These are phyloP conservation scores for Imbricaverruca yamaguchii DNA, from an alignment of 2,888 invertebrate species.

Conservation along the genomic window DNA sequence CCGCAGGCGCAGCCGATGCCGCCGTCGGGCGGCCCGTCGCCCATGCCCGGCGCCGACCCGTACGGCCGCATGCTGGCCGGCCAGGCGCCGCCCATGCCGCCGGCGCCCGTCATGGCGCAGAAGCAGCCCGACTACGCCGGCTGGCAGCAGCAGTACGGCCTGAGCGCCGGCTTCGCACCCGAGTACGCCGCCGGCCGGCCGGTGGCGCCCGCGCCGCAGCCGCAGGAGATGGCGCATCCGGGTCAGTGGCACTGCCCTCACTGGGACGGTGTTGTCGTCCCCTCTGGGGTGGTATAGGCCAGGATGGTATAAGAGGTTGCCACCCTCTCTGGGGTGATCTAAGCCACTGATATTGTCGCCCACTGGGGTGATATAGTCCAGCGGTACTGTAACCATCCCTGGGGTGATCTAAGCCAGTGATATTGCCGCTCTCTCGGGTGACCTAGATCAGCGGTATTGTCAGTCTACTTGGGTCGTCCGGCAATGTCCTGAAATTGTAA, in stretches of 20 bases:
- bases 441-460: too few relatives aligned
- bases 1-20: conserved; percentile 14
- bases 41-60: conserved; percentile 12
- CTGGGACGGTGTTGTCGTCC: too few relatives aligned
- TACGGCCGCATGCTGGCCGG: conserved; percentile 2
- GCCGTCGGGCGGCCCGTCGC: conserved; percentile 7
- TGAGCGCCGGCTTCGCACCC: conserved; percentile 4
- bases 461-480: too few relatives aligned
- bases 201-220: not conserved
- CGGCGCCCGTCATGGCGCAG: conserved; percentile 10
- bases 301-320: too few relatives aligned
- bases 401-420: too few relatives aligned
- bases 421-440: too few relatives aligned
- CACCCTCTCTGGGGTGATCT: too few relatives aligned
- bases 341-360: too few relatives aligned
- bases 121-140: conserved; percentile 1
- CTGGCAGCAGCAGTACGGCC: conserved; percentile 17
- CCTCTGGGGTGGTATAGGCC: too few relatives aligned
- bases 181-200: not conserved
- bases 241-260: not conserved
- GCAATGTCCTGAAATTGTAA: too few relatives aligned
- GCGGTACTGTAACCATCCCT: too few relatives aligned
- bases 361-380: too few relatives aligned
- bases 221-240: not conserved
- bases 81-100: not conserved